phyloP scores from a whole-genome alignment of 2,113 vertebrate genomes.

The Lagopus muta region DNA sequence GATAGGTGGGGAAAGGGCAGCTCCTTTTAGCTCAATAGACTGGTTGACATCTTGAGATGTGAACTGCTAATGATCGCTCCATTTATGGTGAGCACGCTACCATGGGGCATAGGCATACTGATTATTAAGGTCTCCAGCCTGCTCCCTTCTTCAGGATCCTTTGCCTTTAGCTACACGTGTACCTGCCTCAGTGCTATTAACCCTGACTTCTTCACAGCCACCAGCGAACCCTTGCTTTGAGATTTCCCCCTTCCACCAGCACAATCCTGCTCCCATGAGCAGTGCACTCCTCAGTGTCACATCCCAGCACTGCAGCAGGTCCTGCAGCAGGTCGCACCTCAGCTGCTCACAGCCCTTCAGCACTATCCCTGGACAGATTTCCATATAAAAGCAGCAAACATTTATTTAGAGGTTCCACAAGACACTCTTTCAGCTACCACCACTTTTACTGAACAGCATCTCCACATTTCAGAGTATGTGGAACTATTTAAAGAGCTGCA shows the following conservation, averaged over 20 bases:
- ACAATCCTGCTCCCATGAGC: background rate
- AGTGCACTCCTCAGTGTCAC: background rate
- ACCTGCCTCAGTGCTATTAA: background rate
- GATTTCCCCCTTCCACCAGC: background rate
- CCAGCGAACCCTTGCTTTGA: background rate
- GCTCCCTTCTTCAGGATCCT: background rate
- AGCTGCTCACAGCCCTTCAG: background rate
- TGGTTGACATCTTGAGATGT: background rate
- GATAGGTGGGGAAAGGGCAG: slow-evolving; percentile 16
- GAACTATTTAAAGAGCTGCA: background rate
- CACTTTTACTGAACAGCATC: background rate
- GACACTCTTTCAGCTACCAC: background rate
- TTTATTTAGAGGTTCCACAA: background rate
- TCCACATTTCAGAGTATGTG: background rate
- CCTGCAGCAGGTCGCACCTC: background rate
- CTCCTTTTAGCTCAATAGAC: background rate
- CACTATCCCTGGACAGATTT: background rate
- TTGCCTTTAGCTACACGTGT: background rate
- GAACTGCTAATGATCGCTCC: slow-evolving; percentile 12
- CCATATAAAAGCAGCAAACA: background rate
- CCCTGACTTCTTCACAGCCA: background rate
- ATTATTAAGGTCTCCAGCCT: background rate
- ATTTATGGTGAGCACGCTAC: background rate
- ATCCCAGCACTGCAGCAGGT: background rate
- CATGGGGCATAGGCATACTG: rapidly evolving